Evolutionary conservation across 1,140 invertebrate species (phyloP), one percentile per base, ranked within the genome.

Genomic region (Eulimnadia texana): DNA sequence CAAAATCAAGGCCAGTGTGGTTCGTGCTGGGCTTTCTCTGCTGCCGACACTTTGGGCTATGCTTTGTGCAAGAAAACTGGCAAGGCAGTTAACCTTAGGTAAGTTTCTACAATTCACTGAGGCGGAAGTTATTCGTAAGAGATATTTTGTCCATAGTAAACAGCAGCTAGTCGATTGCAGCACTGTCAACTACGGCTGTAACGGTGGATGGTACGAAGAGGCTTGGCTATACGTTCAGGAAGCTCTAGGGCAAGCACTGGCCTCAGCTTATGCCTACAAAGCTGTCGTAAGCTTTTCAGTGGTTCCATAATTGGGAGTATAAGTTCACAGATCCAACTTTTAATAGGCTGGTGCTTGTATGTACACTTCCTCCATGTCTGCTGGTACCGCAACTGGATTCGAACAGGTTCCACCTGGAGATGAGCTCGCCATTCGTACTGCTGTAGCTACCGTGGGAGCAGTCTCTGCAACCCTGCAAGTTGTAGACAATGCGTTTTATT

Each of bases 141-240:
- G 19, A 52, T 52, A 59, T 42, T 6, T 42, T 42, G n/a, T 61
- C 16, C 49, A 19, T 33, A 82, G 80, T 24, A 79, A 81, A 53
- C 82, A 83, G 66, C 79, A 82, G 50, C 67, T 84, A 0, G 71
- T 84, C 0, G 82, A 84, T 67, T 84, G 82, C 51, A 77, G 78
- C 10, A 53, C 13, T 16, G 61, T n/a, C 33, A 79, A 79, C 70
- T 61, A 69, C 27, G 77, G 77, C 13, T 79, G 77, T 65, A 76
- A 63, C 71, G 76, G 61, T 72, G 66, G 76, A 22, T 66, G 74
- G 6, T 76, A 77, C 74, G 71, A 68, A 56, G 51, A 68, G 3
- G 70, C 70, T 24, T 74, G 53, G 47, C 50, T 66, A 1, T 74
- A 74, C 63, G 65, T 74, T 23, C 68, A 67, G 50, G 58, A 68